phyloP scores from a whole-genome alignment of 35 echinoderm and acorn worm species.

The Strongylocentrotus purpuratus region DNA sequence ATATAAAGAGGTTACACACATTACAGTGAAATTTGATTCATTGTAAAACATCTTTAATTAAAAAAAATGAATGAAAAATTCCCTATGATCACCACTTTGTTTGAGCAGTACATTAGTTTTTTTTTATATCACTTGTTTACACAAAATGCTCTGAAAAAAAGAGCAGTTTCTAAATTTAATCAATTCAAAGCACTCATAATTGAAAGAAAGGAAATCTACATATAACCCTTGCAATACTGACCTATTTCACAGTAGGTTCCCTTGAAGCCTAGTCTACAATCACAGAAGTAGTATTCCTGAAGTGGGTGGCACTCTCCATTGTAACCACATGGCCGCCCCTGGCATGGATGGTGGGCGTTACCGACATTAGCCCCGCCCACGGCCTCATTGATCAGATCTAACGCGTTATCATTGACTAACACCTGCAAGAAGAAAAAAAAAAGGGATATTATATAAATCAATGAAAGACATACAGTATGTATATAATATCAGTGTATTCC shows the following conservation, averaged over 20 bases:
- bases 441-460: background rate
- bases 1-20: too few species aligned
- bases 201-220: background rate
- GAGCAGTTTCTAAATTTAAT: too few species aligned
- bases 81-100: too few species aligned
- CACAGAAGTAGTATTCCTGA: slow-evolving; percentile 78
- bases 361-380: slow-evolving; percentile 77
- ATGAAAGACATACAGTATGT: background rate
- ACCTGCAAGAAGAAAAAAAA: slow-evolving; percentile 70
- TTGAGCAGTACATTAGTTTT: too few species aligned
- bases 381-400: slow-evolving; percentile 82
- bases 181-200: too few species aligned
- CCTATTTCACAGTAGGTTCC: slow-evolving; percentile 89
- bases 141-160: too few species aligned
- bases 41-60: too few species aligned
- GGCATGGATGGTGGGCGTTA: slow-evolving; percentile 88
- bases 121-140: too few species aligned
- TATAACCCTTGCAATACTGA: slow-evolving; percentile 26
- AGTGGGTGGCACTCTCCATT: slow-evolving; percentile 78
- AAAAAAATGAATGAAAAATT: too few species aligned
- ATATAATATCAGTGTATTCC: background rate
- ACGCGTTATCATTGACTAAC: slow-evolving; percentile 73
- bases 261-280: slow-evolving; percentile 76
- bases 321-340: slow-evolving; percentile 76
- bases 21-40: too few species aligned